Evolutionary conservation across 2,888 invertebrate genomes (phyloP), one percentile per base, ranked within the genome.

Genomic region (Athetis lepigone): DNA sequence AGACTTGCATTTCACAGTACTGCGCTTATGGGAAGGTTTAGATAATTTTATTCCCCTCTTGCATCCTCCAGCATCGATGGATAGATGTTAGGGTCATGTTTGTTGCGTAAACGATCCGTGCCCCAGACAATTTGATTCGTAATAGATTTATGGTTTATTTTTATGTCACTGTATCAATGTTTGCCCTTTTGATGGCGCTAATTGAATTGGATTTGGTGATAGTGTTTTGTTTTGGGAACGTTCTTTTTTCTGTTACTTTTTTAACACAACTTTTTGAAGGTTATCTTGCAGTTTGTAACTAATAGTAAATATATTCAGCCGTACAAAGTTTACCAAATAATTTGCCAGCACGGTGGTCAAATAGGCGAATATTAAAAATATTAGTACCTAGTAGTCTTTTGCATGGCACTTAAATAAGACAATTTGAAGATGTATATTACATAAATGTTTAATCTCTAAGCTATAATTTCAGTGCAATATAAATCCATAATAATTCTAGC

Each of bases 41-140:
- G 89, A 91, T 92, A 92, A 92, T 92, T 89, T 91, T 90, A 93
- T 92, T 92, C 93, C 93, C 93, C 93, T 88, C 86, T 77, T 79
- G 77, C 70, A 75, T 75, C 62, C 58, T 69, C 69, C 77, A 80
- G 87, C 89, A 86, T 86, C 85, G 84, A 80, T 79, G 85, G 90
- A 88, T 88, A 88, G 87, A 88, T 89, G 88, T 88, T 89, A 87
- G 88, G 85, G 87, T 87, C 83, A 80, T 84, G 86, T 88, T 84
- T 88, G 85, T 90, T 88, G 88, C 90, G 88, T 92, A 93, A 93
- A 92, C 90, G 90, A 87, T 89, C 84, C 83, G 82, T 80, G 85
- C 85, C 83, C 82, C 84, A 79, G 84, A 86, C 91, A 84, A 92
- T 93, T 92, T 91, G 89, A 92, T 92, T 87, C 83, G 79, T 84